Conservation (phyloP, 2,113 vertebrate genomes). For the Podilymbus podiceps region DNA sequence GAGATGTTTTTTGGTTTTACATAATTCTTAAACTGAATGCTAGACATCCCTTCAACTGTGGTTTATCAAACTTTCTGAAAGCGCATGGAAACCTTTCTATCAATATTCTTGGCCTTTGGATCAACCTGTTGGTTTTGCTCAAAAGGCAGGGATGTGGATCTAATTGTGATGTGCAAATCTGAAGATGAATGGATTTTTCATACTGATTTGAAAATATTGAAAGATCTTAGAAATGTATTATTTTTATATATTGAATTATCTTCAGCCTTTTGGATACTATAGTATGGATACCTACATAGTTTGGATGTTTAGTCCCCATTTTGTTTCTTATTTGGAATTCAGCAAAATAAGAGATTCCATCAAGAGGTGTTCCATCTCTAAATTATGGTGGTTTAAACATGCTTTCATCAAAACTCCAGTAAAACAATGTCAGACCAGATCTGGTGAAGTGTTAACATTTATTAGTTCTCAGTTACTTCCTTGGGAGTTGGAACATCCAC, state of each 20-base stretch:
- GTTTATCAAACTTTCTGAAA: not conserved
- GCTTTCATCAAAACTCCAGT: not conserved
- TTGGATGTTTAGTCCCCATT: not conserved
- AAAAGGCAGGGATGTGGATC: not conserved
- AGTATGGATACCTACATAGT: not conserved
- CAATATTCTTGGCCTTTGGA: not conserved
- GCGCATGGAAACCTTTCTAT: not conserved
- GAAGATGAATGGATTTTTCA: not conserved
- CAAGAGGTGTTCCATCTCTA: not conserved
- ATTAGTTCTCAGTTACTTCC: not conserved
- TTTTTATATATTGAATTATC: not conserved
- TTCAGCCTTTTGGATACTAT: not conserved
- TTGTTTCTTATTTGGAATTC: not conserved
- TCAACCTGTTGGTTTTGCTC: not conserved
- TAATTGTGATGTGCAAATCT: not conserved
- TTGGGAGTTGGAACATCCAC: not conserved
- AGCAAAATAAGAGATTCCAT: not conserved
- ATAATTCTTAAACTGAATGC: not conserved
- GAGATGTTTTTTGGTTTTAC: fast-evolving
- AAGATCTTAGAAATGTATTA: not conserved
- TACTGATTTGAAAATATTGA: not conserved
- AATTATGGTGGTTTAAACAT: not conserved
- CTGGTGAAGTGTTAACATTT: not conserved
- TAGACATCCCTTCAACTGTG: not conserved
- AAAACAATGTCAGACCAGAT: not conserved